Conservation (phyloP, 2,113 vertebrate genomes). For the Phasianus colchicus region DNA sequence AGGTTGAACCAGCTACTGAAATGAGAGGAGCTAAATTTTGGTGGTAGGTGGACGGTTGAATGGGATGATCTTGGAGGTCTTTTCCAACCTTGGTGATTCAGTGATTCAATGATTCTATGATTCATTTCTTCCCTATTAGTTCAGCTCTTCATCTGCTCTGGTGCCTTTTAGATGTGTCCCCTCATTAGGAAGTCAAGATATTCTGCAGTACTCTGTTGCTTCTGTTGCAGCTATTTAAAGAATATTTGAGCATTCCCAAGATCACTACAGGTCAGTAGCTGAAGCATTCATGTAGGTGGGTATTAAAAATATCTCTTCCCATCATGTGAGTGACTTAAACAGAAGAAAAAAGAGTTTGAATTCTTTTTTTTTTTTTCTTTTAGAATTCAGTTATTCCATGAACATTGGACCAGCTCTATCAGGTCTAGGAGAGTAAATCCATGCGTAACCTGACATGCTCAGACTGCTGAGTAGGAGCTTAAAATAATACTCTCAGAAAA, state of each 20-base stretch:
- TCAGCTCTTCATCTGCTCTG: not conserved
- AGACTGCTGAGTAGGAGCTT: not conserved
- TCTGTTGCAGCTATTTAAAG: not conserved
- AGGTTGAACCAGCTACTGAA: not conserved
- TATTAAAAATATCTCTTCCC: not conserved
- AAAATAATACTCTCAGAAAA: not conserved
- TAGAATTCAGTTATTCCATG: not conserved
- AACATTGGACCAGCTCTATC: not conserved
- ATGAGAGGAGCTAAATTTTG: not conserved
- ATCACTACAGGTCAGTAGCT: not conserved
- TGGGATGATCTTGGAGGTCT: too few relatives aligned
- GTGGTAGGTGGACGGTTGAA: too few relatives aligned
- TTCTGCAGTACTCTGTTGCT: not conserved
- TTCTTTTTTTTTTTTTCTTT: not conserved
- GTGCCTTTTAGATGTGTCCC: fast-evolving
- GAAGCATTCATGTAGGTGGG: not conserved
- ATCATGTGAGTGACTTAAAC: not conserved
- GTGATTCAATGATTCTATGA: too few relatives aligned
- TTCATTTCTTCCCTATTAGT: not conserved
- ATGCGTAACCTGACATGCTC: not conserved
- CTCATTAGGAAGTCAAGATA: not conserved
- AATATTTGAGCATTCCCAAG: not conserved
- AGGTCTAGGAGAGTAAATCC: not conserved
- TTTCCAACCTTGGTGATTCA: too few relatives aligned
- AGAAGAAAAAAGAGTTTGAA: not conserved